phyloP scores from a whole-genome alignment of 2,797 vertebrate genomes.

The Ataeniobius toweri region DNA sequence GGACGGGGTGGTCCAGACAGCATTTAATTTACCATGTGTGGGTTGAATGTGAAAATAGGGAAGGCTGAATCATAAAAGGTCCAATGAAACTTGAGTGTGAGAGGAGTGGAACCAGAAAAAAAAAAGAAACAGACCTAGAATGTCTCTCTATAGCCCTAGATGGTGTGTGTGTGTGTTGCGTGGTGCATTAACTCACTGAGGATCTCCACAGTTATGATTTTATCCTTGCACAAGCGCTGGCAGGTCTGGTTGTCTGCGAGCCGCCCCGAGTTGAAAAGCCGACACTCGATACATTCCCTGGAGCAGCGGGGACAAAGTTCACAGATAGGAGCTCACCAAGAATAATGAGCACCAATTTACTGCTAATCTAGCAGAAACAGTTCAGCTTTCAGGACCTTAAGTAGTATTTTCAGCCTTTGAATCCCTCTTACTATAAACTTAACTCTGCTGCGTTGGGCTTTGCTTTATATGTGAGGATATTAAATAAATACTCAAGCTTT shows the following conservation, averaged over 20 bases:
- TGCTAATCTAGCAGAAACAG: neutral
- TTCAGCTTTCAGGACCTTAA: too few relatives aligned
- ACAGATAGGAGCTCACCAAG: neutral
- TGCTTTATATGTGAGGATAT: too few relatives aligned
- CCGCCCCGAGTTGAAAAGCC: constrained; percentile 87
- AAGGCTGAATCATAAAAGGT: neutral
- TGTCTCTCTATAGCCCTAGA: neutral
- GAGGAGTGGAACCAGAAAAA: too few relatives aligned
- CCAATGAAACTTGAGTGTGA: neutral
- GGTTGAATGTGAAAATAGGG: neutral
- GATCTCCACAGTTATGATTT: constrained; percentile 88
- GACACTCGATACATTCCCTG: constrained; percentile 96
- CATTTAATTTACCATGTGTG: too few relatives aligned
- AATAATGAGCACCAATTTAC: too few relatives aligned
- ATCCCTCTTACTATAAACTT: too few relatives aligned
- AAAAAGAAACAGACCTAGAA: neutral
- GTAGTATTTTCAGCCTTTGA: too few relatives aligned
- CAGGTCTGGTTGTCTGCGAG: constrained; percentile 94
- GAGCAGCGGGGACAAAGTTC: constrained; percentile 18
- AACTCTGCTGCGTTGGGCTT: too few relatives aligned
- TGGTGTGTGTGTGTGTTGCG: too few relatives aligned
- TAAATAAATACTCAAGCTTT: too few relatives aligned
- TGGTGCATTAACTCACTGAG: constrained; percentile 82
- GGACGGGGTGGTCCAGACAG: too few relatives aligned
- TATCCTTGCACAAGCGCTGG: constrained; percentile 84